Conservation (phyloP, 2,113 vertebrate species). For the Mesoclemmys tuberculata region DNA sequence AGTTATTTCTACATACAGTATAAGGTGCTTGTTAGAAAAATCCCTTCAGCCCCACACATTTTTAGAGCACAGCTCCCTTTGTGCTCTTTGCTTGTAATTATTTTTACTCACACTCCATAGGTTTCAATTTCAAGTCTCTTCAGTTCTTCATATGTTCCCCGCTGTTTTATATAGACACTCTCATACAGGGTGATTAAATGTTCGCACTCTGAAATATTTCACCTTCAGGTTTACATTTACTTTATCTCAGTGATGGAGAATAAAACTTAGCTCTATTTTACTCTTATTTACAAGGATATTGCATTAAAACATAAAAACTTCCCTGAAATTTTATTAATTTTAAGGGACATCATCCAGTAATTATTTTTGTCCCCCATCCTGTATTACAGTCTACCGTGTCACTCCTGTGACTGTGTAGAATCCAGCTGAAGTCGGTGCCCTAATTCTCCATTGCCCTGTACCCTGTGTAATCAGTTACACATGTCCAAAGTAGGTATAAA, state of each 20-base stretch:
- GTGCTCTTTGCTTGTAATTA: constrained; percentile 46
- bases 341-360: not conserved
- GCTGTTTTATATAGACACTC: not conserved
- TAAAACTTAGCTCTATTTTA: not conserved
- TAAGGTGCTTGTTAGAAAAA: not conserved
- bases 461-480: not conserved
- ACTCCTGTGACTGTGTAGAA: not conserved
- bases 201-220: not conserved
- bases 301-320: not conserved
- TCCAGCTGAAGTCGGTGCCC: not conserved
- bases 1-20: not conserved
- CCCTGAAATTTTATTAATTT: not conserved
- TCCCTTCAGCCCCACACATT: not conserved
- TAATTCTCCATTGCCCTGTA: not conserved
- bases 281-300: not conserved
- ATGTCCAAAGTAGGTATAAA: not conserved
- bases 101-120: constrained; percentile 47
- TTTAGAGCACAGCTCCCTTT: constrained; percentile 11
- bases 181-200: not conserved
- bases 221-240: not conserved
- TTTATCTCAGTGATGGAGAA: not conserved
- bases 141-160: not conserved
- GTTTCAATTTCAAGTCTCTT: constrained; percentile 40
- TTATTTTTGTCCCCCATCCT: not conserved
- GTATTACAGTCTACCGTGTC: not conserved